A percentile compares a stretch with the other conserved stretches of the same genome.
Conservation (phyloP, 2,113 vertebrate genomes). For the Siniperca knerii region DNA sequence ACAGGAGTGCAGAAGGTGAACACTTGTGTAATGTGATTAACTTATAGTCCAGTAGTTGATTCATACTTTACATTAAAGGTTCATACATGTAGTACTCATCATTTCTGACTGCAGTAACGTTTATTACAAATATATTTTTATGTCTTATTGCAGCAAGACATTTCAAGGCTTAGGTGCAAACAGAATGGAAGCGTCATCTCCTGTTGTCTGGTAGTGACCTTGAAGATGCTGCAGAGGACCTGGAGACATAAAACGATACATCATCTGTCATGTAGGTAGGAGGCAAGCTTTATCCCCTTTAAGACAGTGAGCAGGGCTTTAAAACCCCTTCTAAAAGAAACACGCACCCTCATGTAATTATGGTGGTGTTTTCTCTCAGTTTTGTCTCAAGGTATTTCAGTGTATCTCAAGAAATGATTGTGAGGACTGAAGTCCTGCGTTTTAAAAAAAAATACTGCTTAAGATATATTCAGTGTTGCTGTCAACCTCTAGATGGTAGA, state of each 20-base stretch:
- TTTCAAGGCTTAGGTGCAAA: background rate
- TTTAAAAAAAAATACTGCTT: background rate
- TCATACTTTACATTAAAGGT: background rate
- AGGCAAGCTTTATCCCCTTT: background rate
- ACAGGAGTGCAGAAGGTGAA: background rate
- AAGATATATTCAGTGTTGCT: background rate
- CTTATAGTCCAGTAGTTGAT: background rate
- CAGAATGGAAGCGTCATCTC: background rate
- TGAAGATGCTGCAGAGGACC: slow-evolving; percentile 11
- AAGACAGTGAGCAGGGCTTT: background rate
- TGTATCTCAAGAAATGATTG: background rate
- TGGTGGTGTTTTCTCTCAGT: background rate
- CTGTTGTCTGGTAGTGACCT: slow-evolving; percentile 9
- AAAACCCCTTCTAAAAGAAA: background rate
- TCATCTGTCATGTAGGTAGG: background rate
- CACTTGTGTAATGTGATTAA: background rate
- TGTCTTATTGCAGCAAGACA: background rate
- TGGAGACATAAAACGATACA: background rate
- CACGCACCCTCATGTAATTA: too few relatives aligned
- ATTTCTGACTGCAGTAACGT: background rate
- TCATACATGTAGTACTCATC: background rate
- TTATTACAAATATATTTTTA: background rate
- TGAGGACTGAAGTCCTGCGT: background rate
- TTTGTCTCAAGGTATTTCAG: background rate
- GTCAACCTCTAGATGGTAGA: background rate